Base-by-base conservation (phyloP, 2,797 vertebrate species). In the Anomalospiza imberbis region DNA sequence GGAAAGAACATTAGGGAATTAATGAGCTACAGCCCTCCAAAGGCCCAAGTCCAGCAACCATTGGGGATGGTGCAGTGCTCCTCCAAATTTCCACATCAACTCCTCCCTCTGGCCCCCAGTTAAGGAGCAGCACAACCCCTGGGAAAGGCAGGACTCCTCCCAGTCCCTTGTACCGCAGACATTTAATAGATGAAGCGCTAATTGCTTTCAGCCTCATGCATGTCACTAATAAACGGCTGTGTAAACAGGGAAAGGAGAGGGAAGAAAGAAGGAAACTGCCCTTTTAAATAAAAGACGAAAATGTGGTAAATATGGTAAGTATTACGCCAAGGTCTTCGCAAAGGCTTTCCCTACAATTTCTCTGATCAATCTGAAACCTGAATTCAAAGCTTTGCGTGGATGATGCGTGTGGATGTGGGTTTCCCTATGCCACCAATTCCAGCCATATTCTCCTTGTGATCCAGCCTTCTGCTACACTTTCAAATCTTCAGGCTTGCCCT, bases 251-350 rank as follows among this genome's bases (percentile, higher is more conserved):
- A 97, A 97, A 98, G 97, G 98, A 97, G 97, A 98, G 98, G 98
- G 97, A 97, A 98, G 97, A 97, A 98, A 96, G 98, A 98, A 97
- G 97, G 98, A 98, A 94, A 96, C 97, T 95, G 92, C 97, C 94
- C 98, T 98, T 97, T 96, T 98, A 98, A 98, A 91, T 98, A 98
- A 98, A 96, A 98, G 97, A 95, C 96, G 98, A 94, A 98, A 98
- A 71, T 98, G 98, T 98, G 98, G 96, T 97, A 97, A 97, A 95
- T 96, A 98, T 75, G 98, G 98, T 98, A 97, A 98, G 98, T 98
- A 96, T 42, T 32, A 62, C 10, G 1, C 90, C 93, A 92, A 97
- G 96, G 97, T 83, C 85, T 88, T 68, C 1, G 88, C 96, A 97
- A 93, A 97, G 95, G 89, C 96, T 97, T 96, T 93, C 88, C 87